phyloP scores from a whole-genome alignment of 2,888 invertebrate species.

The Drosophila pegasa region DNA sequence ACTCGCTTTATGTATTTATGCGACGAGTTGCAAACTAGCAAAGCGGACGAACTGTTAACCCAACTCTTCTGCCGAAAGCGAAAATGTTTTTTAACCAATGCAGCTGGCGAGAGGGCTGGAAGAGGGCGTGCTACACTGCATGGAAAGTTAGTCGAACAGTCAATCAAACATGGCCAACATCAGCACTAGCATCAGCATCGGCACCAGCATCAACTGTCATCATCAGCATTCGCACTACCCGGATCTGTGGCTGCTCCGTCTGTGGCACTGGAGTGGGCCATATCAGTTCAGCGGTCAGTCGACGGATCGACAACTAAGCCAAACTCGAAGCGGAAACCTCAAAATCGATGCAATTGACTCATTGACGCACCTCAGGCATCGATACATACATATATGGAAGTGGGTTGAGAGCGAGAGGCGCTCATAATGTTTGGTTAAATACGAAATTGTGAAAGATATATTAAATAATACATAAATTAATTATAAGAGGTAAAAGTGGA shows the following conservation, averaged over 20 bases:
- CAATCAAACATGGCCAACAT: conserved; percentile 61
- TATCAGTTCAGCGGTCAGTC: conserved; percentile 28
- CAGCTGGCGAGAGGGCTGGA: conserved; percentile 4
- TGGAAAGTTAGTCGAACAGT: conserved; percentile 55
- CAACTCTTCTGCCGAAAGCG: conserved; percentile 16
- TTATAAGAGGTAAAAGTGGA: not conserved
- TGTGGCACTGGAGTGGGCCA: conserved; percentile 14
- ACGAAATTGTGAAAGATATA: too few species aligned
- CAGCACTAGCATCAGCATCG: conserved; percentile 39
- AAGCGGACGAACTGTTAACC: conserved; percentile 4
- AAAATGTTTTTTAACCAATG: conserved; percentile 6
- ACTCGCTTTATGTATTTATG: conserved; percentile 70
- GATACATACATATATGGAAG: conserved; percentile 4
- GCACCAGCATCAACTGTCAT: conserved; percentile 41
- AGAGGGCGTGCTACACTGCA: conserved; percentile 7
- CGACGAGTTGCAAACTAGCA: conserved; percentile 24
- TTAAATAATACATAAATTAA: not conserved
- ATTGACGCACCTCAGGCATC: conserved; percentile 48
- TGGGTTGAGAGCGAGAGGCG: conserved; percentile 23
- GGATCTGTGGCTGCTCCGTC: conserved; percentile 12
- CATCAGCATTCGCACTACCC: conserved; percentile 47
- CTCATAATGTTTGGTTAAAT: not conserved
- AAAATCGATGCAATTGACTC: conserved; percentile 64
- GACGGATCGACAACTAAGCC: conserved; percentile 17
- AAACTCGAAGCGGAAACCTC: conserved; percentile 58